Base-by-base conservation (phyloP, 2,113 vertebrate species). In the Myotis lucifugus region DNA sequence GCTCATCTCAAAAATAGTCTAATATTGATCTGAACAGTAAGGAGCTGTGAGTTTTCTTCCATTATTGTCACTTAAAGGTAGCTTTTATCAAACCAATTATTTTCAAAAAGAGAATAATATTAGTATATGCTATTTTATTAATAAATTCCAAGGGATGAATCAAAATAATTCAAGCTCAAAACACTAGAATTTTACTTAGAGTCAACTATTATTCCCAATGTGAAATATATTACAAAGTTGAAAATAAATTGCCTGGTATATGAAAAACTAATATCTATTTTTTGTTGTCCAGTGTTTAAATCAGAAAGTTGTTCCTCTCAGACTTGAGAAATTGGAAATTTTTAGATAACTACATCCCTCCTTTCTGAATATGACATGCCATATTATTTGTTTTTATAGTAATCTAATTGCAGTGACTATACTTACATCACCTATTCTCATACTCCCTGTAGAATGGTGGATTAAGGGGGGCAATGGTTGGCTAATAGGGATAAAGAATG, bases 281-380 rank as follows among this genome's bases (percentile, higher is more conserved):
- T 0, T 76, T 42, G 25, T 81, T 61, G 15, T 52, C 48, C 9
- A 48, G 8, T 70, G 84, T 96, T 96, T 69, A 93, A 90, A 78
- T 88, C 40, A 95, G 67, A 97, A 97, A 94, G 61, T 76, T 91
- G 15, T 21, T 78, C 40, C 2, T 82, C n/a, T 50, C 32, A 87
- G 79, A 67, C 92, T 34, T 90, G 40, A 97, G 79, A 96, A 95
- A 95, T 92, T 64, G 50, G 42, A 6, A 97, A 40, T 3, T 59
- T 86, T 94, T 81, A 40, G 29, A 83, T 95, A 97, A 17, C 2
- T 15, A 40, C 64, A 15, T 95, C 83, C 96, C 94, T 91, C 96
- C 96, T 93, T 94, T 95, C 34, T 40, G 67, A 95, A 90, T 96
- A 88, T n/a, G 37, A 21, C 8, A 19, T 27, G 42, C 10, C 52